Base-by-base conservation (phyloP, 2,888 invertebrate genomes). In the Tachina lurida region DNA sequence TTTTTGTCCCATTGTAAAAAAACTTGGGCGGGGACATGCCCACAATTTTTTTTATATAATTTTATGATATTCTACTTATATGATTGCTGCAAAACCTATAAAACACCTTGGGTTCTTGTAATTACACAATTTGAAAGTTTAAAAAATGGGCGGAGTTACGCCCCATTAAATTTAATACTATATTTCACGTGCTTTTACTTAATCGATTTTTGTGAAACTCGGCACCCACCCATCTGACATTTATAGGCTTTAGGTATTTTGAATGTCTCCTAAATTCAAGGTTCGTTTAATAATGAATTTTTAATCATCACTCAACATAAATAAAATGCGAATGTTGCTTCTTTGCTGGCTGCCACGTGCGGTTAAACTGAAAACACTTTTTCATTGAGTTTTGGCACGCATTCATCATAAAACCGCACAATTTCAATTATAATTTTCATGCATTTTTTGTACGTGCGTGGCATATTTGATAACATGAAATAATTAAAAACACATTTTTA, bases 351-450 rank as follows among this genome's bases (percentile, higher is more conserved):
- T 31, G 19, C 17, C 54, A 8, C 54, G 4, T 17, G 17, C 17
- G 41, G n/a, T 43, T 54, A 22, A 54, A 56, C 15, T 54, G 9
- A 39, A 31, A 58, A 39, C 19, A 62, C 17, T 62, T 58, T 73
- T 73, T 22, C 71, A 47, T 58, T 73, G n/a, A 47, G 47, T 31
- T 74, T 45, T 49, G 12, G 15, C 19, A 49, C 10, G 19, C 13
- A 63, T 52, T 41, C 62, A 52, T 52, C 41, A 62, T 41, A 15
- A 62, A 74, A 62, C 74, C 74, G 15, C 47, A 74, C 74, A 62
- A 39, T 74, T 62, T 41, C n/a, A 52, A 60, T 63, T 52, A 41
- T 41, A 74, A 52, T 62, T 63, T 62, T 41, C 15, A 41, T 62
- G 39, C 15, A 49, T 39, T 49, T 73, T 62, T 62, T 10, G 13